Evolutionary conservation across 2,888 invertebrate species (phyloP).

Genomic region (Holacanthella duospinosa): DNA sequence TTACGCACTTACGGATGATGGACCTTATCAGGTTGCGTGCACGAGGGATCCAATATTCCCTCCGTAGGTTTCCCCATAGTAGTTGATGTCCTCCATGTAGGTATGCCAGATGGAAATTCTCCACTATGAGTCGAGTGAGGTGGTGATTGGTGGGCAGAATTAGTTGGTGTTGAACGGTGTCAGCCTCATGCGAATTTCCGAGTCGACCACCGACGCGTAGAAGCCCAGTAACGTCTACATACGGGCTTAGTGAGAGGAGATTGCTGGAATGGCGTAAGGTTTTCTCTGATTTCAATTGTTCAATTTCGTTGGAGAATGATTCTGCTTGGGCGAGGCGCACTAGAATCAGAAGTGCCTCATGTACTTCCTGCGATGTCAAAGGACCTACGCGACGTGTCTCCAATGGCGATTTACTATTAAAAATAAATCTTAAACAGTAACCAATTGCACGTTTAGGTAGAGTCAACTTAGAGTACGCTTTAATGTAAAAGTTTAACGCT

Average conservation of each 20-base stretch:
- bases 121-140: constrained; percentile 14
- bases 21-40: constrained; percentile 5
- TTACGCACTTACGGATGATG: constrained; percentile 15
- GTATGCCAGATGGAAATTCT: constrained; percentile 8
- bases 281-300: neutral
- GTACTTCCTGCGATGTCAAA: neutral
- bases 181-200: constrained; percentile 13
- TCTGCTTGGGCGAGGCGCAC: neutral
- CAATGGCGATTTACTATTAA: no score
- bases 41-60: constrained; percentile 9
- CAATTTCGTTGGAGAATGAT: neutral
- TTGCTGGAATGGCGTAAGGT: neutral
- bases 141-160: constrained; percentile 14
- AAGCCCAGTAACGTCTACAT: constrained; percentile 22
- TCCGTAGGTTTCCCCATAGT: constrained; percentile 2
- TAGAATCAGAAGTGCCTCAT: neutral
- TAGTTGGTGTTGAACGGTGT: constrained; percentile 20
- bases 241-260: constrained; percentile 12
- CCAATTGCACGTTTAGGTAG: no score
- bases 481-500: neutral
- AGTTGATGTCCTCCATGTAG: constrained; percentile 16
- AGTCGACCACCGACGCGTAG: constrained; percentile 30
- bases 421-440: no score
- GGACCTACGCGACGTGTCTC: no score
- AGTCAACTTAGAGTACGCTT: neutral